These are phyloP conservation scores for Chrysotoxum bicinctum DNA, from an alignment of 2,888 invertebrate species.

Conservation along the genomic window DNA sequence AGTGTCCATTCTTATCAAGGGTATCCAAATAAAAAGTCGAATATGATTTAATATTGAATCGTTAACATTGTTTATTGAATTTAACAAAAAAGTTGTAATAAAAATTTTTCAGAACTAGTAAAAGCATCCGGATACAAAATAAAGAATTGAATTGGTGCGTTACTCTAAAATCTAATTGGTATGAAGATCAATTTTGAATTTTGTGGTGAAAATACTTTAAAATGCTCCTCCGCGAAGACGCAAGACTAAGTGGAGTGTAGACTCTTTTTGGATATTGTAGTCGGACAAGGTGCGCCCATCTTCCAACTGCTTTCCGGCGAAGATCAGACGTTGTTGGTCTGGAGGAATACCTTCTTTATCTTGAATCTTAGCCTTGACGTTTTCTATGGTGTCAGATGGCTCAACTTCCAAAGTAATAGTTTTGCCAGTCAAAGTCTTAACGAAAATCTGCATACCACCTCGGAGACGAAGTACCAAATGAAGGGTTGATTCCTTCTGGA, in stretches of 20 bases:
- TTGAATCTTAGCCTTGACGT: conserved; percentile 71
- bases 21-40: not conserved
- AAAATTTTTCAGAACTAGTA: conserved; percentile 64
- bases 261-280: conserved; percentile 74
- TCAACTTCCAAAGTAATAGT: too few relatives aligned
- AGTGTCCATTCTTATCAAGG: too few relatives aligned
- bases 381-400: conserved; percentile 55
- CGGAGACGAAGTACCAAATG: conserved; percentile 76
- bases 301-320: conserved; percentile 72
- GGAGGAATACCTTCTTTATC: conserved; percentile 73
- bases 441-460: conserved; percentile 5
- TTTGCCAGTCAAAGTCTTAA: too few relatives aligned
- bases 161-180: conserved; percentile 39
- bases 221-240: conserved; percentile 69
- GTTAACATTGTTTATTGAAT: conserved; percentile 61
- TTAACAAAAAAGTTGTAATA: conserved; percentile 44
- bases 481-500: conserved; percentile 77
- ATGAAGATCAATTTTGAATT: conserved; percentile 58
- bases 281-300: conserved; percentile 73
- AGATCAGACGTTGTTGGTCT: conserved; percentile 73
- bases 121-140: conserved; percentile 62
- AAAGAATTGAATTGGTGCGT: conserved; percentile 48
- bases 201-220: conserved; percentile 50
- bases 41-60: conserved; percentile 13
- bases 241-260: conserved; percentile 73